Conservation (phyloP, 2,888 invertebrate genomes). For the Danaus chrysippus region DNA sequence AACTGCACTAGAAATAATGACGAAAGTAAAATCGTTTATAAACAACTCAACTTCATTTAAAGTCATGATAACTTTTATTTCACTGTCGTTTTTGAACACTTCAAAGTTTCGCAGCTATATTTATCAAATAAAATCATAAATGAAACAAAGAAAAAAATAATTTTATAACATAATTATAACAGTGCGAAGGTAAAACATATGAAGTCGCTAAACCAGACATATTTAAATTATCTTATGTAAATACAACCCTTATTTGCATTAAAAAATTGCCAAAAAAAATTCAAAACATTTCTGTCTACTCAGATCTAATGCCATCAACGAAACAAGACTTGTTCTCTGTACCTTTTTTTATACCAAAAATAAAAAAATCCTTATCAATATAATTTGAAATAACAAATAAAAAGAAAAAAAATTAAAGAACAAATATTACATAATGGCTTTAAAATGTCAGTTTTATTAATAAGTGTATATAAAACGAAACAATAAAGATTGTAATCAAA, state of each 20-base stretch:
- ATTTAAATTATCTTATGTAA: background rate
- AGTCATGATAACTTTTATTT: too few species aligned
- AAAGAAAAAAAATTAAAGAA: background rate
- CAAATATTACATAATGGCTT: background rate
- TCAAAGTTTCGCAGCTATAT: too few species aligned
- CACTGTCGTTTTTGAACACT: too few species aligned
- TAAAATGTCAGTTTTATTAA: background rate
- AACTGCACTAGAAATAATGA: too few species aligned
- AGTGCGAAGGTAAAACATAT: background rate
- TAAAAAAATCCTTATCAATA: too few species aligned
- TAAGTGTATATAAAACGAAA: background rate
- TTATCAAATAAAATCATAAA: too few species aligned
- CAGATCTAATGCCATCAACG: background rate
- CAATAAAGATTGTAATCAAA: background rate
- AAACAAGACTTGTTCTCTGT: background rate
- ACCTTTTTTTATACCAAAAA: background rate
- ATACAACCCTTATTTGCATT: background rate
- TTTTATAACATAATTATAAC: background rate
- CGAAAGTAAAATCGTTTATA: too few species aligned
- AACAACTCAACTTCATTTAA: too few species aligned
- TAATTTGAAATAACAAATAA: background rate
- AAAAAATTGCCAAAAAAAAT: background rate
- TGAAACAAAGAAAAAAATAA: background rate
- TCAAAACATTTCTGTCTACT: background rate
- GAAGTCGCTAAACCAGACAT: background rate